These are phyloP conservation scores for Aleiodes sp. DNA, from an alignment of 1,140 invertebrate genomes.

Conservation along the genomic window DNA sequence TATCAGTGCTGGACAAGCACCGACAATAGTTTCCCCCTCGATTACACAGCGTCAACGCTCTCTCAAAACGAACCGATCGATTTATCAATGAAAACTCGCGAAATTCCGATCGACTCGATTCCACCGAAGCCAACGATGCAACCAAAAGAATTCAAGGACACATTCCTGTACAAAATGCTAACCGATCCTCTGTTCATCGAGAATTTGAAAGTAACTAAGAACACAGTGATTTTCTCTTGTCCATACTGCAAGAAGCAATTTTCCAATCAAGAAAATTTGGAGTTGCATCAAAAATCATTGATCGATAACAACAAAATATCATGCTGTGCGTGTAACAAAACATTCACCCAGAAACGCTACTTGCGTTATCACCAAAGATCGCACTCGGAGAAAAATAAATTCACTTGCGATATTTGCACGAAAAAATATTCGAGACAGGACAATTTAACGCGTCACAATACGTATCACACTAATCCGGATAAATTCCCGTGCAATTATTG, in stretches of 20 bases:
- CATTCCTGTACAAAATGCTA: slow-evolving; percentile 58
- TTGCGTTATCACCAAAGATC: slow-evolving; percentile 55
- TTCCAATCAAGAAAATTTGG: slow-evolving; percentile 39
- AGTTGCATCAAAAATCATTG: slow-evolving; percentile 46
- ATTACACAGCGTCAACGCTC: slow-evolving; percentile 7
- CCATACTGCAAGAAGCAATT: slow-evolving; percentile 54
- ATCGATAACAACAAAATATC: slow-evolving; percentile 48
- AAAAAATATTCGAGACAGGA: slow-evolving; percentile 57
- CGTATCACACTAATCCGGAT: slow-evolving; percentile 57
- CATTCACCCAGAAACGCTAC: slow-evolving; percentile 54
- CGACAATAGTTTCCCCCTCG: slow-evolving; percentile 2
- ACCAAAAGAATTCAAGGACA: slow-evolving; percentile 44
- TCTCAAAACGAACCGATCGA: slow-evolving; percentile 35
- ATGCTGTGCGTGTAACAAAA: slow-evolving; percentile 57
- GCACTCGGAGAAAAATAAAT: slow-evolving; percentile 54
- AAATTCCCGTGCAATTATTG: slow-evolving; percentile 56
- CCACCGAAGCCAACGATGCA: background rate
- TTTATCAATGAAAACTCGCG: slow-evolving; percentile 28
- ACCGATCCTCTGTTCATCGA: slow-evolving; percentile 54
- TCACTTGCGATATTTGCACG: slow-evolving; percentile 55
- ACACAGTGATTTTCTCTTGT: slow-evolving; percentile 39
- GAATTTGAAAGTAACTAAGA: slow-evolving; percentile 41
- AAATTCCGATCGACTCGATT: background rate
- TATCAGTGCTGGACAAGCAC: background rate
- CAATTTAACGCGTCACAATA: slow-evolving; percentile 58